A percentile compares a stretch with the other conserved stretches of the same genome.
These are phyloP conservation scores for Drosophila virilis DNA, from an alignment of 1,140 invertebrate genomes.

Conservation along the genomic window DNA sequence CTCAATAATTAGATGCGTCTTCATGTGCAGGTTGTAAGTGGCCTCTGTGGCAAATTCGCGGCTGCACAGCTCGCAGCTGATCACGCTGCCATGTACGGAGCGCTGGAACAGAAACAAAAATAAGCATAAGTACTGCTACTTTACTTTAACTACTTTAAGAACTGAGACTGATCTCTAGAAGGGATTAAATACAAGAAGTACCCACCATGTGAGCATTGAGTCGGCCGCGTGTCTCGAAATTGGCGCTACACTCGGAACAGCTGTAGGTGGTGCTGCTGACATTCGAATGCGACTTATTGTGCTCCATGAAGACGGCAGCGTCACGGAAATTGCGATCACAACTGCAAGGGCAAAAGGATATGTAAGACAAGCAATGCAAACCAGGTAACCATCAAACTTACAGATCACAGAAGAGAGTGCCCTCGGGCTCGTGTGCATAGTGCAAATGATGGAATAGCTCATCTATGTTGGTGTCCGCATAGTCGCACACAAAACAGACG, in stretches of 20 bases:
- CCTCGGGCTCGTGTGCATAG: constrained; percentile 67
- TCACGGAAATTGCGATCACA: constrained; percentile 78
- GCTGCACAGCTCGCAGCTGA: constrained; percentile 67
- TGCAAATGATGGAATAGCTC: constrained; percentile 75
- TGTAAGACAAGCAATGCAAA: not conserved
- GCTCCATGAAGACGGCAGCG: constrained; percentile 45
- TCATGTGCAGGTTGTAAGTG: constrained; percentile 64
- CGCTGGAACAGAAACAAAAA: constrained; percentile 29
- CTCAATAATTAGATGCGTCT: constrained; percentile 66
- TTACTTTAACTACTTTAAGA: too few species aligned
- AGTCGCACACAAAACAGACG: constrained; percentile 69
- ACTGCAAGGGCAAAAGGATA: constrained; percentile 26
- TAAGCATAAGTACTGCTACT: too few species aligned
- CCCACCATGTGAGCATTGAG: constrained; percentile 66
- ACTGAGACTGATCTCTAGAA: too few species aligned
- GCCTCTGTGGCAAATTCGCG: constrained; percentile 63
- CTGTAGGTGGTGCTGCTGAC: constrained; percentile 48
- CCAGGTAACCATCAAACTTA: constrained; percentile 18
- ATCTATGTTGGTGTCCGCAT: constrained; percentile 60
- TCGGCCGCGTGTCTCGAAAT: constrained; percentile 57
- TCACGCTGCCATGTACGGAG: constrained; percentile 46
- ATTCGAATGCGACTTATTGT: constrained; percentile 66
- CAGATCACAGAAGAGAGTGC: constrained; percentile 67
- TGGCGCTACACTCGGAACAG: constrained; percentile 58
- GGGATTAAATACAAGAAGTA: not conserved